Conservation (phyloP, 2,113 vertebrate species). For the Trachemys scripta region DNA sequence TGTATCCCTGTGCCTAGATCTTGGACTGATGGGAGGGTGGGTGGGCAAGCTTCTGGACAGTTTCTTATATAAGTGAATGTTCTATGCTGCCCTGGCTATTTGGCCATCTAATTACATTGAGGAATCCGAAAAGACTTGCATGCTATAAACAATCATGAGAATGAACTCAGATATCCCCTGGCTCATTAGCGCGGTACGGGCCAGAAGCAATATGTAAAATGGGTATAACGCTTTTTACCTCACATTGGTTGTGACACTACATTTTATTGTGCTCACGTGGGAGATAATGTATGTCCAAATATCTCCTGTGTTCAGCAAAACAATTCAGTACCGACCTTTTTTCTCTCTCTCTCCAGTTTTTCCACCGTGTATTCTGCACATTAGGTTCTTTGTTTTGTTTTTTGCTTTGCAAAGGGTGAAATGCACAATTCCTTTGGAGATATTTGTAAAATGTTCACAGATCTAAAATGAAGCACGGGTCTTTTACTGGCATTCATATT, state of each 20-base stretch:
- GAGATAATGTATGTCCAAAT: neutral
- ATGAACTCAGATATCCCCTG: neutral
- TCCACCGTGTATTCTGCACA: neutral
- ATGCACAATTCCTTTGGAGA: slow-evolving; percentile 5
- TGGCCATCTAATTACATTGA: neutral
- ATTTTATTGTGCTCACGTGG: neutral
- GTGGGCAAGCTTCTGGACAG: neutral
- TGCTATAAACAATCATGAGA: neutral
- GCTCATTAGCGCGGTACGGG: neutral
- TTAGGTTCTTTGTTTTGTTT: neutral
- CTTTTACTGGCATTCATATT: slow-evolving; percentile 29
- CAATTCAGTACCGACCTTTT: neutral
- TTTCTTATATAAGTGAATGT: neutral
- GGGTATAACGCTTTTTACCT: neutral
- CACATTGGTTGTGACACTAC: neutral
- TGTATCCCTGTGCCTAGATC: neutral
- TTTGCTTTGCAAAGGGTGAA: neutral
- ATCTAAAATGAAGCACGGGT: slow-evolving; percentile 11
- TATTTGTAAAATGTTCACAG: slow-evolving; percentile 13
- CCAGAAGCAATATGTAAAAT: neutral
- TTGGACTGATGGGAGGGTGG: neutral
- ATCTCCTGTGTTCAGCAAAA: neutral
- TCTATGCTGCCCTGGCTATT: neutral
- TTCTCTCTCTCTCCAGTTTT: neutral
- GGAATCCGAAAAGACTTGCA: neutral